These are phyloP conservation scores for Etia nguti DNA, from an alignment of 2,113 vertebrate species.

Conservation along the genomic window DNA sequence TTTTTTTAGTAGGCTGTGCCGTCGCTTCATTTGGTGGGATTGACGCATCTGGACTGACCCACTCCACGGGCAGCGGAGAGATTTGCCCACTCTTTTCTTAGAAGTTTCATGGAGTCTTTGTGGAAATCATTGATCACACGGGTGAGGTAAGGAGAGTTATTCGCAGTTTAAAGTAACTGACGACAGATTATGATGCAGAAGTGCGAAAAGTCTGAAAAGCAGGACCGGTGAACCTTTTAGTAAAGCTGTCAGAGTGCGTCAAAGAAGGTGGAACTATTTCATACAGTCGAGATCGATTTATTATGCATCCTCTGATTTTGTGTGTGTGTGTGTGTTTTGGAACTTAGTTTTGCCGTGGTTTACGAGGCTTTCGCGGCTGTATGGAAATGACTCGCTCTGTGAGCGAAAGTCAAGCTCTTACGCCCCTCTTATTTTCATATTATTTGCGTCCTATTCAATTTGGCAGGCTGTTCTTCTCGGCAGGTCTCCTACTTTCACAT, in stretches of 20 bases:
- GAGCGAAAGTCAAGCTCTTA: background rate
- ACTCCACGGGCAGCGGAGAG: background rate
- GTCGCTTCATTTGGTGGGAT: background rate
- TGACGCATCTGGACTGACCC: background rate
- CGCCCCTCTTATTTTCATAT: conserved; percentile 8
- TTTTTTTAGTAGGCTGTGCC: background rate
- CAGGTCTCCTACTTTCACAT: background rate
- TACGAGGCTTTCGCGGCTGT: background rate
- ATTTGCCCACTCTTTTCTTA: background rate
- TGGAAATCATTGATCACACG: conserved; percentile 12
- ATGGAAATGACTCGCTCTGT: conserved; percentile 16
- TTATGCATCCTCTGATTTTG: background rate
- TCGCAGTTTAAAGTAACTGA: background rate
- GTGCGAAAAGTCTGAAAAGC: background rate
- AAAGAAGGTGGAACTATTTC: background rate
- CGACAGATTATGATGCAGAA: background rate
- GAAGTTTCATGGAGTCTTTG: conserved; percentile 45
- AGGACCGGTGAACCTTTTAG: background rate
- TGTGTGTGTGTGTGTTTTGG: fast-evolving
- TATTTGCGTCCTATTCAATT: conserved; percentile 19
- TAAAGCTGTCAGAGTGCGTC: background rate
- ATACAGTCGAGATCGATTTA: background rate
- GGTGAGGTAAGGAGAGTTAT: conserved; percentile 35
- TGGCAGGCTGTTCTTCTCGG: background rate
- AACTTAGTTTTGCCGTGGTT: background rate